Percentiles rank a stretch among this genome's conserved stretches.
These are phyloP conservation scores for Spialia ferax DNA, from an alignment of 2,888 invertebrate species.

Conservation along the genomic window DNA sequence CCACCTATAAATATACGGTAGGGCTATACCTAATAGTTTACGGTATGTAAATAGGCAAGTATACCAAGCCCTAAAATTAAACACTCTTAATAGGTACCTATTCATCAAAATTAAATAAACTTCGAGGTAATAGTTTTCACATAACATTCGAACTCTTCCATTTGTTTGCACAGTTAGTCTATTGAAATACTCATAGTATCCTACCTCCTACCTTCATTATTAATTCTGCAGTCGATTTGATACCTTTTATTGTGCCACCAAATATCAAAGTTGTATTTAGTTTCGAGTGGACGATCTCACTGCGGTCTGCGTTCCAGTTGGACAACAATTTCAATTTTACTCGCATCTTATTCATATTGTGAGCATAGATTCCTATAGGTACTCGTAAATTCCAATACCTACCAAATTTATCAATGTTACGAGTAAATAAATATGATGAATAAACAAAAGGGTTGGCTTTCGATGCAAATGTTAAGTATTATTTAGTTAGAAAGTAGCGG, in stretches of 20 bases:
- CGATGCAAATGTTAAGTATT: too few species aligned
- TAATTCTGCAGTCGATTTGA: neutral
- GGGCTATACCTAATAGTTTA: too few species aligned
- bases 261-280: conserved; percentile 6
- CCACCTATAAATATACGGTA: too few species aligned
- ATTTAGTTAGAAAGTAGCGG: too few species aligned
- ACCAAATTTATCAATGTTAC: neutral
- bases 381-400: too few species aligned
- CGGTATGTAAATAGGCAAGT: too few species aligned
- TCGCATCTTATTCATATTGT: conserved; percentile 2
- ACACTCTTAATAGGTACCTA: too few species aligned
- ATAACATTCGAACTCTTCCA: neutral
- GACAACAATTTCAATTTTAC: conserved; percentile 4
- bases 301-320: neutral
- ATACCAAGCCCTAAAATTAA: too few species aligned
- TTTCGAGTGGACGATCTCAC: neutral
- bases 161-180: neutral
- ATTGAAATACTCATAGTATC: neutral
- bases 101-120: too few species aligned
- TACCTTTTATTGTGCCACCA: neutral
- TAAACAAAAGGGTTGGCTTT: too few species aligned
- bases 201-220: too few species aligned
- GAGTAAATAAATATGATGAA: neutral
- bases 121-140: neutral
- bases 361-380: neutral